phyloP scores from a whole-genome alignment of 2,888 invertebrate species.

The Tubulanus polymorphus region DNA sequence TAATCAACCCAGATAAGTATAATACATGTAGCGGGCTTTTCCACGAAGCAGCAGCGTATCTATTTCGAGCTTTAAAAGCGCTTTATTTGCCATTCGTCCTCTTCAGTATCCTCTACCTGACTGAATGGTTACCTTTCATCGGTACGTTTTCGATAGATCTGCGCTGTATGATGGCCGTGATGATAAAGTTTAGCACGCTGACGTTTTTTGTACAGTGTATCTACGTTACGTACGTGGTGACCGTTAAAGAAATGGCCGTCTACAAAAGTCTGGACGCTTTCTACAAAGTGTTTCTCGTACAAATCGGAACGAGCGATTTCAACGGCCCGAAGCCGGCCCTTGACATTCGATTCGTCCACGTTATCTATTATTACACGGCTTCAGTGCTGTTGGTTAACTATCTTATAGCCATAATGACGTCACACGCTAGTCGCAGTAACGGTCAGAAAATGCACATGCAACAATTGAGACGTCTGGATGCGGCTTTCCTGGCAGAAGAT shows the following conservation, averaged over 20 bases:
- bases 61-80: too few relatives aligned
- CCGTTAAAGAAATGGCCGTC: too few relatives aligned
- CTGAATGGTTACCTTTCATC: not conserved
- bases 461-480: not conserved
- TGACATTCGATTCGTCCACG: not conserved
- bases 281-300: not conserved
- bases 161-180: not conserved
- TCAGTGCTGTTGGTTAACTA: not conserved
- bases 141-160: not conserved
- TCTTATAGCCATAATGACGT: not conserved
- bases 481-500: not conserved
- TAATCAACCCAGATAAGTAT: too few relatives aligned
- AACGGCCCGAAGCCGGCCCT: not conserved
- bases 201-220: not conserved
- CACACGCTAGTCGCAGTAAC: not conserved
- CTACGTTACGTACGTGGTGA: not conserved
- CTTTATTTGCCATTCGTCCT: not conserved
- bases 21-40: too few relatives aligned
- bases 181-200: not conserved
- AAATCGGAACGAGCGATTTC: not conserved
- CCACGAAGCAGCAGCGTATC: too few relatives aligned
- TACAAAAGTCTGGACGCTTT: too few relatives aligned
- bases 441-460: not conserved
- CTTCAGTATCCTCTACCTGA: not conserved
- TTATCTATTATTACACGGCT: not conserved